Percentiles rank a stretch among this genome's conserved stretches.
Conservation (phyloP, 1,140 invertebrate genomes). For the Schlechtendalia chinensis region DNA sequence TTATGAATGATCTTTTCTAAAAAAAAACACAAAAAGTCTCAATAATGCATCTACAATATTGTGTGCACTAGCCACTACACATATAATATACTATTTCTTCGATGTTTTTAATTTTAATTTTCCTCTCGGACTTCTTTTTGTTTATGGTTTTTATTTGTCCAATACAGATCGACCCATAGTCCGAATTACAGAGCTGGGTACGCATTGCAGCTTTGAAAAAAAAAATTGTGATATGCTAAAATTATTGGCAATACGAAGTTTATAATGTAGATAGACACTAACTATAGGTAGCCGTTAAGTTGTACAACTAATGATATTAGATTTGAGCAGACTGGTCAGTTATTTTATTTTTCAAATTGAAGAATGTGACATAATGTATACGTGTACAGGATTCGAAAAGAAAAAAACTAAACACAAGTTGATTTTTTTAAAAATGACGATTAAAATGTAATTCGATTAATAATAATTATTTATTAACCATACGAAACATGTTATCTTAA, state of each 20-base stretch:
- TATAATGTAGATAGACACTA: slow-evolving; percentile 46
- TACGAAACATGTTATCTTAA: slow-evolving; percentile 20
- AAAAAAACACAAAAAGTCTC: slow-evolving; percentile 28
- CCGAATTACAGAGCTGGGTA: slow-evolving; percentile 48
- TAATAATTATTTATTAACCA: slow-evolving; percentile 44
- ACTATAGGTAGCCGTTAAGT: slow-evolving; percentile 45
- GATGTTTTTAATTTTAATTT: slow-evolving; percentile 42
- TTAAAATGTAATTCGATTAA: slow-evolving; percentile 40
- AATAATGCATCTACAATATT: not conserved
- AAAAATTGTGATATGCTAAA: slow-evolving; percentile 48
- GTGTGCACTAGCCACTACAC: slow-evolving; percentile 25
- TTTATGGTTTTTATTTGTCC: slow-evolving; percentile 48
- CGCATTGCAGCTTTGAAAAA: slow-evolving; percentile 48
- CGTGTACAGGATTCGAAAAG: not conserved
- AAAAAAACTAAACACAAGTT: not conserved
- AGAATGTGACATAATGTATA: not conserved
- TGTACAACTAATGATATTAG: slow-evolving; percentile 37
- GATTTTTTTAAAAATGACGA: not conserved
- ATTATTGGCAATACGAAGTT: slow-evolving; percentile 40
- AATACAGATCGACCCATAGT: slow-evolving; percentile 47
- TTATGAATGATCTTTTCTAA: slow-evolving; percentile 41
- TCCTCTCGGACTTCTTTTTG: slow-evolving; percentile 46
- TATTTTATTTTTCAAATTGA: slow-evolving; percentile 24
- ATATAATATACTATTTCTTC: slow-evolving; percentile 41
- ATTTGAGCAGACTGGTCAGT: slow-evolving; percentile 43